Percentiles rank a stretch among this genome's conserved stretches.
These are phyloP conservation scores for Helicoverpa armigera DNA, from an alignment of 1,140 invertebrate genomes.

Conservation along the genomic window DNA sequence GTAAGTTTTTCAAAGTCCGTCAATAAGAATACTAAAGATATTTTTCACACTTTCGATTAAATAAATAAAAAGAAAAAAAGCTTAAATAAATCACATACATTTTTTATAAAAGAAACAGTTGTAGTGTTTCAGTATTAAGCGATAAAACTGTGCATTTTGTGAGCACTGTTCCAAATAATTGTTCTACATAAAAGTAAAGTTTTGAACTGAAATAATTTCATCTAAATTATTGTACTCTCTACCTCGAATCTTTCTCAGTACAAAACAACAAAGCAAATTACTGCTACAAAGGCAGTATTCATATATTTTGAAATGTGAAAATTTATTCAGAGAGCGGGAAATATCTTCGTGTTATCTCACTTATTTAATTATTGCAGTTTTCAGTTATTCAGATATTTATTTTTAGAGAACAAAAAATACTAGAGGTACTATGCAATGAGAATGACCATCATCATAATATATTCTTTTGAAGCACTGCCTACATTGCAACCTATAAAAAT, in stretches of 20 bases:
- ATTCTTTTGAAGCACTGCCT: too few relatives aligned
- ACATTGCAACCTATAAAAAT: too few relatives aligned
- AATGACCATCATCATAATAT: too few relatives aligned
- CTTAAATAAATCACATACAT: too few relatives aligned
- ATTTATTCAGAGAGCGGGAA: neutral
- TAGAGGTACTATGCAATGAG: too few relatives aligned
- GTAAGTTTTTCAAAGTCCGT: too few relatives aligned
- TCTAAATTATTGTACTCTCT: neutral
- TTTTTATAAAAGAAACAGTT: neutral
- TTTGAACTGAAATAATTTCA: conserved; percentile 10
- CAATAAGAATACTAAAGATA: too few relatives aligned
- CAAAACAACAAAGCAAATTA: neutral
- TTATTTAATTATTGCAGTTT: neutral
- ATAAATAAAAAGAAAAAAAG: too few relatives aligned
- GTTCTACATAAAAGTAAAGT: neutral
- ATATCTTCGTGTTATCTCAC: neutral
- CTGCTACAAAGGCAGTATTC: neutral
- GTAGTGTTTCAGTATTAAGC: neutral
- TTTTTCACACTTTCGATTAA: too few relatives aligned
- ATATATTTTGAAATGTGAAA: conserved; percentile 16
- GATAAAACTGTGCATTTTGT: neutral
- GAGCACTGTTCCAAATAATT: neutral
- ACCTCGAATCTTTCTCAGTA: too few relatives aligned
- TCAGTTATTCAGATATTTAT: too few relatives aligned
- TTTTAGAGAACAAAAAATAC: too few relatives aligned